A percentile compares a stretch with the other conserved stretches of the same genome.
Conservation (phyloP, 2,113 vertebrate genomes). For the Cinclus cinclus region DNA sequence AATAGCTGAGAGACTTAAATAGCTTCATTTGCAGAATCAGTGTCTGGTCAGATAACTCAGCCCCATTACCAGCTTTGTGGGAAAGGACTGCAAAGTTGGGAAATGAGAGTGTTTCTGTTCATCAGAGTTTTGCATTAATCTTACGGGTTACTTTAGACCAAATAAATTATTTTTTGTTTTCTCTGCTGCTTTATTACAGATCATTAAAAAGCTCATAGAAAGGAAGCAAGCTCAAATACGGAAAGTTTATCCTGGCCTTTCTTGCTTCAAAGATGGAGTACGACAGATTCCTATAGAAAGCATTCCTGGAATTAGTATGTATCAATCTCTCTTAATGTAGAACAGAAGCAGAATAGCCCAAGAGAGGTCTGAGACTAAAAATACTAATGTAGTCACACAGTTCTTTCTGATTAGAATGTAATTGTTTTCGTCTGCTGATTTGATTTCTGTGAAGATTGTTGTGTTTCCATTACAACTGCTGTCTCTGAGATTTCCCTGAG, state of each 20-base stretch:
- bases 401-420: not conserved
- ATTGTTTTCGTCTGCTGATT: not conserved
- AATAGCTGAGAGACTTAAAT: not conserved
- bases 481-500: not conserved
- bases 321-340: not conserved
- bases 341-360: not conserved
- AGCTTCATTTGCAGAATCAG: not conserved
- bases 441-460: not conserved
- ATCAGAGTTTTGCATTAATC: not conserved
- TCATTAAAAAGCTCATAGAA: conserved; percentile 99
- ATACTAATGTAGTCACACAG: not conserved
- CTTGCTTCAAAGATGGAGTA: conserved; percentile 98
- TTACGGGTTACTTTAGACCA: not conserved
- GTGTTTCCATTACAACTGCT: not conserved
- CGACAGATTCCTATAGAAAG: conserved; percentile 98
- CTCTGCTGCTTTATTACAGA: conserved; percentile 77
- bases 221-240: conserved; percentile 97
- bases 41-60: not conserved
- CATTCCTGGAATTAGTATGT: conserved; percentile 98
- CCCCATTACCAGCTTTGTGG: not conserved
- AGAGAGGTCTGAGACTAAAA: not conserved
- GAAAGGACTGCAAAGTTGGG: not conserved
- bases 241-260: conserved; percentile 98
- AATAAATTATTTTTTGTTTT: not conserved
- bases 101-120: not conserved